Base-by-base conservation (phyloP, 2,113 vertebrate genomes). In the Phainopepla nitens region DNA sequence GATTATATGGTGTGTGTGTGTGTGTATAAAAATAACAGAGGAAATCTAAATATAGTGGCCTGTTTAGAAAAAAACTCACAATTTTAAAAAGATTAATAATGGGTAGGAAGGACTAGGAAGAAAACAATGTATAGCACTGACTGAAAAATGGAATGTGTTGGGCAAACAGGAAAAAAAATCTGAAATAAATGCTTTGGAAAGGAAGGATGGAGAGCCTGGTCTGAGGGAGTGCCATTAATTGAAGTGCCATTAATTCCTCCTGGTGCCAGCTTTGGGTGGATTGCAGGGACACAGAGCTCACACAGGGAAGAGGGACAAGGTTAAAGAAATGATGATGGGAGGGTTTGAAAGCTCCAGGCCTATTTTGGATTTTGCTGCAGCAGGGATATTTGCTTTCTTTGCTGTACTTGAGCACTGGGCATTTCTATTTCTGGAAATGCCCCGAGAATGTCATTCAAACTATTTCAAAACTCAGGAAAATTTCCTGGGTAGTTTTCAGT, bases 351-450 rank as follows among this genome's bases (percentile, higher is more conserved):
- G 90, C 94, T 95, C 90, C n/a, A 28, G 23, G 90, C 78, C 76
- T 96, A 68, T 90, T 97, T 93, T 81, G 45, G 93, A 44, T 94
- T 94, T 93, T 94, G 94, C 89, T 93, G 93, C 66, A 73, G 76
- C 68, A 96, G 79, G 93, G 51, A 56, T 61, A 85, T 94, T 93
- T 83, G 23, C 70, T 93, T 80, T 91, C 85, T 57, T 80, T 50
- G 66, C 81, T 87, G 22, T 29, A 22, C 84, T 93, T 44, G 70
- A 80, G 71, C 41, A 24, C 31, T 70, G 95, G 95, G 82, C 92
- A 81, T 68, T 92, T 96, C 92, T 93, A 90, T 96, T 96, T 91
- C 82, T 92, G 88, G 93, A 85, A 93, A 70, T 33, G 92, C 85
- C 85, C 79, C 17, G 25, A 69, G 90, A 94, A 80, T 3, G 15